These are phyloP conservation scores for Vespertilio murinus DNA, from an alignment of 2,797 vertebrate genomes.

Conservation along the genomic window DNA sequence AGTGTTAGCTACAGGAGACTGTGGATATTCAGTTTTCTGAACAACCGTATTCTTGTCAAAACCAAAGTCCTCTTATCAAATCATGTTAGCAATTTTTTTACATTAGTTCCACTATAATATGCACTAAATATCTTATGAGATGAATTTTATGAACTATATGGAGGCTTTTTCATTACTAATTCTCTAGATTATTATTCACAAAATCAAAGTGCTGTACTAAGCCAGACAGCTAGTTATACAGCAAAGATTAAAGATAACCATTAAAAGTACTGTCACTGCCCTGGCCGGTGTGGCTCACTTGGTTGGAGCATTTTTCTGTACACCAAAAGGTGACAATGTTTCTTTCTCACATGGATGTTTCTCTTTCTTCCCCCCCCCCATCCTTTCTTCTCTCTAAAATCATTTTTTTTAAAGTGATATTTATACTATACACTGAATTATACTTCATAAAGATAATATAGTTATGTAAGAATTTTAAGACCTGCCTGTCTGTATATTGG, in stretches of 20 bases:
- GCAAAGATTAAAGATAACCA: conserved; percentile 25
- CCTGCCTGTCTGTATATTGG: neutral
- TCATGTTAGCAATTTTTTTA: neutral
- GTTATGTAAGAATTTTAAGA: neutral
- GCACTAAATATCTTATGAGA: neutral
- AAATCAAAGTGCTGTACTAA: conserved; percentile 17
- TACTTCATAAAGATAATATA: neutral
- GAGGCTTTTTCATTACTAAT: neutral
- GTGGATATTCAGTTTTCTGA: conserved; percentile 24
- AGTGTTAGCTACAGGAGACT: neutral
- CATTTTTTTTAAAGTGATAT: neutral
- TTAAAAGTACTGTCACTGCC: neutral
- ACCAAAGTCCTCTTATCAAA: neutral
- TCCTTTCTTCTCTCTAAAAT: neutral
- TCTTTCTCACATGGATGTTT: too few relatives aligned
- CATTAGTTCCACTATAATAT: neutral
- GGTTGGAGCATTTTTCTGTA: neutral
- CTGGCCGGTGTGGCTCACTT: neutral
- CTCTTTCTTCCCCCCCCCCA: too few relatives aligned
- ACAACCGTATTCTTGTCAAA: neutral
- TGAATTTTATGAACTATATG: neutral
- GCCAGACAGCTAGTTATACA: conserved; percentile 1
- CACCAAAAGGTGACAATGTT: neutral
- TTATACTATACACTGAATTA: neutral
- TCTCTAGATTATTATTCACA: neutral